These are phyloP conservation scores for Naso thynnoides DNA, from an alignment of 2,797 vertebrate genomes.

Conservation along the genomic window DNA sequence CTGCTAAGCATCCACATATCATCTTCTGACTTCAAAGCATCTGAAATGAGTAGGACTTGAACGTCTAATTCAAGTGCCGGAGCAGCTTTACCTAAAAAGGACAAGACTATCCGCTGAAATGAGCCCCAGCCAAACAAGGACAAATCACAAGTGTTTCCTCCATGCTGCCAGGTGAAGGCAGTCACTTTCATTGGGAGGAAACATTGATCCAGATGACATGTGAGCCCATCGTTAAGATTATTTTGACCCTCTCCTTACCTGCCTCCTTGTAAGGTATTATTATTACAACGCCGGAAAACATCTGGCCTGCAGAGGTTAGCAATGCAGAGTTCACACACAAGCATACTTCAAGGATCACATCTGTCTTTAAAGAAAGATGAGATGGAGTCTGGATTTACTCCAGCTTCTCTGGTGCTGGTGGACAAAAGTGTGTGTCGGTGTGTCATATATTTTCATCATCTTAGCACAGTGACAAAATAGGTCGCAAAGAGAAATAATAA, in stretches of 20 bases:
- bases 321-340: neutral
- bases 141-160: constrained; percentile 46
- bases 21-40: constrained; percentile 57
- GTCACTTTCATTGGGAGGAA: constrained; percentile 52
- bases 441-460: neutral
- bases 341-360: constrained; percentile 16
- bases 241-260: constrained; percentile 58
- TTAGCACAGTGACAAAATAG: neutral
- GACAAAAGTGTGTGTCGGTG: neutral
- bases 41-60: constrained; percentile 19
- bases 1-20: constrained; percentile 45
- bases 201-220: constrained; percentile 68
- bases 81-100: constrained; percentile 54
- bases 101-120: constrained; percentile 32
- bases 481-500: neutral
- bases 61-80: constrained; percentile 1
- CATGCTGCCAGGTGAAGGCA: constrained; percentile 47
- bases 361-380: constrained; percentile 29
- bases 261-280: constrained; percentile 53
- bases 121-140: constrained; percentile 33
- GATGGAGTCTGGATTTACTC: constrained; percentile 4
- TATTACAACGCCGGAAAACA: constrained; percentile 47
- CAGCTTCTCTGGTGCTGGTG: neutral
- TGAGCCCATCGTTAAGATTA: constrained; percentile 22
- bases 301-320: constrained; percentile 41